Conservation (phyloP, 2,888 invertebrate species). For the Tethea ocularis region DNA sequence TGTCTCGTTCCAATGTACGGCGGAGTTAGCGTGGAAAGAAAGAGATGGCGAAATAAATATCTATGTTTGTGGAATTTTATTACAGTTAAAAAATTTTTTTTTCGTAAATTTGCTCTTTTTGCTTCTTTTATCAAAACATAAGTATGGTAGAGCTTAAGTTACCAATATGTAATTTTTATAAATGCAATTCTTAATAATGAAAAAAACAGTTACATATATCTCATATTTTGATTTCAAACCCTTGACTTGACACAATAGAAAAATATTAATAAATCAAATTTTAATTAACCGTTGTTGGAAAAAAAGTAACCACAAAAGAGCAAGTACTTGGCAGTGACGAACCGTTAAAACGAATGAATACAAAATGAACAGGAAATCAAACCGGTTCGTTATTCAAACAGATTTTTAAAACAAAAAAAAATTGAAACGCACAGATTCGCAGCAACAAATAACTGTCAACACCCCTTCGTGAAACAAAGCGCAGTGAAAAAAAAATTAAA, state of each 20-base stretch:
- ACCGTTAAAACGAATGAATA: slow-evolving; percentile 79
- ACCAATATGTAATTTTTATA: no score
- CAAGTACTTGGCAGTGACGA: slow-evolving; percentile 63
- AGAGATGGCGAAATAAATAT: slow-evolving; percentile 6
- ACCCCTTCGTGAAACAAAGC: slow-evolving; percentile 82
- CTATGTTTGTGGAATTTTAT: slow-evolving; percentile 9
- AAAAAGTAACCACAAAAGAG: slow-evolving; percentile 77
- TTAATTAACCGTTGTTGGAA: slow-evolving; percentile 74
- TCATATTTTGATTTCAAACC: slow-evolving; percentile 57
- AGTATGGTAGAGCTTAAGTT: no score
- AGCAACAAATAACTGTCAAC: slow-evolving; percentile 83
- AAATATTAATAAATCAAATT: slow-evolving; percentile 79
- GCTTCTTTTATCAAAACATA: neutral
- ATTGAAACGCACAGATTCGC: slow-evolving; percentile 66
- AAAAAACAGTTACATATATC: slow-evolving; percentile 14
- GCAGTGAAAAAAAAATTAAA: slow-evolving; percentile 69
- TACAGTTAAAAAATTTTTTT: neutral
- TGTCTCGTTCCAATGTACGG: slow-evolving; percentile 55
- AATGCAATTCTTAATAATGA: neutral
- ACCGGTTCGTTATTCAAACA: slow-evolving; percentile 78
- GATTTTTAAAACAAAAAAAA: slow-evolving; percentile 74
- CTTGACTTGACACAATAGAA: slow-evolving; percentile 55
- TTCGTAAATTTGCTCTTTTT: neutral
- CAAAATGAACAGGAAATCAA: slow-evolving; percentile 68
- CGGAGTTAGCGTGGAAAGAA: slow-evolving; percentile 14